Evolutionary conservation across 92 coral and sea anemone genomes (phyloP).

Genomic region (Actinernus sp.): DNA sequence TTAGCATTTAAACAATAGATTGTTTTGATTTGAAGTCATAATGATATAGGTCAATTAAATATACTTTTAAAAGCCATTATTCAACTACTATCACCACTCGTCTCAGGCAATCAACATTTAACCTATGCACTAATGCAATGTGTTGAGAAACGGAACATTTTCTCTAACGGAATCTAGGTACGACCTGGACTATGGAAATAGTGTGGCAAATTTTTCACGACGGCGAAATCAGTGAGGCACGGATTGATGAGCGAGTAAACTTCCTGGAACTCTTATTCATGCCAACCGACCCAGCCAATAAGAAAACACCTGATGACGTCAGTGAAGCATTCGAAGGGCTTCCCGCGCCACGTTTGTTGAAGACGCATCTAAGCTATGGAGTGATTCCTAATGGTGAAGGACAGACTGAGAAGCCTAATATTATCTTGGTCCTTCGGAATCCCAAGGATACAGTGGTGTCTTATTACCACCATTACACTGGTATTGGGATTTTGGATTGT

Average conservation of each 20-base stretch:
- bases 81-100: no score
- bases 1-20: no score
- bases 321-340: constrained; percentile 3
- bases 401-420: constrained; percentile 6
- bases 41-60: no score
- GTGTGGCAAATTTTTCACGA: constrained; percentile 36
- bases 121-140: no score
- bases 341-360: constrained; percentile 37
- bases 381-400: constrained; percentile 30
- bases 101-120: no score
- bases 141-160: no score
- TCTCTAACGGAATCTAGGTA: no score
- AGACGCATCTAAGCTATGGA: constrained; percentile 41
- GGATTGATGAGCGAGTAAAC: constrained; percentile 21
- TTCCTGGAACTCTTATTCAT: constrained; percentile 11
- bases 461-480: constrained; percentile 27
- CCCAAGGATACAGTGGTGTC: constrained; percentile 54
- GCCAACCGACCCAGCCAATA: background rate
- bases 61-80: no score
- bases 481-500: constrained; percentile 21
- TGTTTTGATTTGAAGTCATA: no score
- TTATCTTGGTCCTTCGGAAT: constrained; percentile 39
- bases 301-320: constrained; percentile 3
- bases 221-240: constrained; percentile 12
- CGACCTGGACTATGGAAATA: constrained; percentile 44